A percentile compares a stretch with the other conserved stretches of the same genome.
Conservation (phyloP, 2,888 invertebrate species). For the Acleris laterana region DNA sequence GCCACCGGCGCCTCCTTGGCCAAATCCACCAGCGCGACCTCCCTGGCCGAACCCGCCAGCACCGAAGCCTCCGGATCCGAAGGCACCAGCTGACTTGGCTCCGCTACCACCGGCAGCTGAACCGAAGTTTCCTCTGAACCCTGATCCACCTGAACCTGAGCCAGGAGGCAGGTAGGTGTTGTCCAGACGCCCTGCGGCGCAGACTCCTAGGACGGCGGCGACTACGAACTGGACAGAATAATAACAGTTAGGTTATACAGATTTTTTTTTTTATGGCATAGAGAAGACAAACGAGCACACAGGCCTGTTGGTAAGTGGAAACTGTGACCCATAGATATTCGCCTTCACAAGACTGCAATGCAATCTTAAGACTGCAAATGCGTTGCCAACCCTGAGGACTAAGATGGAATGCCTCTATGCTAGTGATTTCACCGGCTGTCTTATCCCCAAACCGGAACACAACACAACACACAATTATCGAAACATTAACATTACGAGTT, state of each 20-base stretch:
- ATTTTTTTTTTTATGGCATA: too few species aligned
- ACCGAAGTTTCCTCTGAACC: constrained; percentile 55
- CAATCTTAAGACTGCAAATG: too few species aligned
- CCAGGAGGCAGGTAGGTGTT: constrained; percentile 80
- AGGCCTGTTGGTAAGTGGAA: too few species aligned
- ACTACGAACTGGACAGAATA: constrained; percentile 66
- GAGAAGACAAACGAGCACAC: too few species aligned
- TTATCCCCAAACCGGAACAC: too few species aligned
- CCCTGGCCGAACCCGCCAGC: constrained; percentile 32
- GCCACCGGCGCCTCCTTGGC: constrained; percentile 41
- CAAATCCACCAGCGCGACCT: constrained; percentile 40
- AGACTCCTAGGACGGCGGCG: constrained; percentile 73
- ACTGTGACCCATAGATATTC: too few species aligned
- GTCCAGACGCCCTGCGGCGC: constrained; percentile 77
- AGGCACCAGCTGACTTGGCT: constrained; percentile 41
- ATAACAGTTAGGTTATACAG: constrained; percentile 1
- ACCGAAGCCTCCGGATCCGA: constrained; percentile 44
- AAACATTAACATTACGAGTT: too few species aligned
- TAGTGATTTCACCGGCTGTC: too few species aligned
- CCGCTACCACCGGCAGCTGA: constrained; percentile 45
- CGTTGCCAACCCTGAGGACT: too few species aligned
- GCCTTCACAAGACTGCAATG: too few species aligned
- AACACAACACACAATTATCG: too few species aligned
- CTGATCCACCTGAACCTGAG: constrained; percentile 66
- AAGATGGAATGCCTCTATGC: too few species aligned